Conservation (phyloP, 2,888 invertebrate species). For the Caenorhabditis sp. region DNA sequence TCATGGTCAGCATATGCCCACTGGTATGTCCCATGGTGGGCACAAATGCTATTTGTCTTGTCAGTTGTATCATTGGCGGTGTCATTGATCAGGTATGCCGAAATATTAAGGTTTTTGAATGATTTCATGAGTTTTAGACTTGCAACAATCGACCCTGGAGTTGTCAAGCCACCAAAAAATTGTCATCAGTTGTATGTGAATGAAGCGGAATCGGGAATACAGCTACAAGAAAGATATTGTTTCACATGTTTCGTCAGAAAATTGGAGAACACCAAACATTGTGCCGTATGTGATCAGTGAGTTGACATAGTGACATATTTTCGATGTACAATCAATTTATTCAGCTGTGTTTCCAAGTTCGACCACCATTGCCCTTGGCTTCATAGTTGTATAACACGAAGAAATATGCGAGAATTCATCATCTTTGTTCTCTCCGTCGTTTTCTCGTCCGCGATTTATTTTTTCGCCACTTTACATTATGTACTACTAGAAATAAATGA, state of each 20-base stretch:
- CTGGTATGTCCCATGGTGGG: slow-evolving; percentile 59
- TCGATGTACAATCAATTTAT: slow-evolving; percentile 3
- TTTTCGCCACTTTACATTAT: slow-evolving; percentile 31
- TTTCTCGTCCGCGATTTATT: slow-evolving; percentile 37
- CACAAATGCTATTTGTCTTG: slow-evolving; percentile 51
- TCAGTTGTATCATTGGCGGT: slow-evolving; percentile 34
- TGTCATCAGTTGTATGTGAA: slow-evolving; percentile 38
- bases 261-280: slow-evolving; percentile 49
- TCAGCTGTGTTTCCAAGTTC: slow-evolving; percentile 53
- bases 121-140: slow-evolving; percentile 24
- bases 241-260: slow-evolving; percentile 50
- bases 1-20: slow-evolving; percentile 51
- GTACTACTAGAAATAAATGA: slow-evolving; percentile 26
- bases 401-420: slow-evolving; percentile 53
- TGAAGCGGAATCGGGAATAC: slow-evolving; percentile 41
- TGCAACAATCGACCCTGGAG: slow-evolving; percentile 43
- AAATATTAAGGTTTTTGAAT: background rate
- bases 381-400: slow-evolving; percentile 50
- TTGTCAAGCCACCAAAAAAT: slow-evolving; percentile 35
- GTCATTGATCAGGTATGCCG: slow-evolving; percentile 27
- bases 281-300: slow-evolving; percentile 56
- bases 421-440: slow-evolving; percentile 50
- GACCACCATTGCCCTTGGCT: slow-evolving; percentile 63
- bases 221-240: slow-evolving; percentile 44
- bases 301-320: slow-evolving; percentile 1